A percentile compares a stretch with the other conserved stretches of the same genome.
These are phyloP conservation scores for Teinopalpus imperialis DNA, from an alignment of 2,888 invertebrate genomes.

Conservation along the genomic window DNA sequence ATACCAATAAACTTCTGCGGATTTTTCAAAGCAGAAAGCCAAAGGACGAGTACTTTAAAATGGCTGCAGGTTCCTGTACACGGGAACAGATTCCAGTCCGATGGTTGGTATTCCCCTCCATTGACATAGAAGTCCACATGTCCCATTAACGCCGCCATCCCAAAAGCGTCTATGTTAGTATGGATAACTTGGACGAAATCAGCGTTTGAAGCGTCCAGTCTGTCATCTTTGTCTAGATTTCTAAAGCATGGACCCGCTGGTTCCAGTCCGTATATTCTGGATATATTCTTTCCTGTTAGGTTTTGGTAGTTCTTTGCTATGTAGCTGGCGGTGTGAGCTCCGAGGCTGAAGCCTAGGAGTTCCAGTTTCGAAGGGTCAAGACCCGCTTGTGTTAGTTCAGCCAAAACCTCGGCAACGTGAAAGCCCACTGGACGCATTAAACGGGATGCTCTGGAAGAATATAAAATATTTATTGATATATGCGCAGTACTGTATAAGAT, in stretches of 20 bases:
- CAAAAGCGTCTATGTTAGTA: constrained; percentile 72
- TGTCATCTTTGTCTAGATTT: constrained; percentile 44
- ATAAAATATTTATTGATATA: too few species aligned
- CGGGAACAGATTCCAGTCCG: constrained; percentile 56
- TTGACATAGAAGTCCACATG: constrained; percentile 71
- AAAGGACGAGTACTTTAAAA: constrained; percentile 56
- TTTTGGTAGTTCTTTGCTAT: constrained; percentile 60
- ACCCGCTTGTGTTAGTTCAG: constrained; percentile 52
- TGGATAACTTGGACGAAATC: constrained; percentile 71
- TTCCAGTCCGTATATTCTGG: constrained; percentile 63
- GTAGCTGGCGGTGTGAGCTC: constrained; percentile 66
- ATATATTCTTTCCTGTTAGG: constrained; percentile 59
- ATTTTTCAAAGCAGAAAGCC: constrained; percentile 58
- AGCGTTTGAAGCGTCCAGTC: constrained; percentile 59
- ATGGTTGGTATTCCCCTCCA: constrained; percentile 71
- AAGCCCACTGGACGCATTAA: constrained; percentile 73
- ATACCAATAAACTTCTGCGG: constrained; percentile 61
- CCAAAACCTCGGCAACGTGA: constrained; percentile 63
- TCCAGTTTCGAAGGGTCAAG: constrained; percentile 60
- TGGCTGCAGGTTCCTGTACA: constrained; percentile 70
- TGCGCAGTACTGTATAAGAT: too few species aligned
- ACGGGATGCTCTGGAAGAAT: constrained; percentile 58
- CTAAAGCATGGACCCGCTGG: constrained; percentile 73
- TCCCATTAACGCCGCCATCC: constrained; percentile 69
- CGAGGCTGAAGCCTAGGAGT: constrained; percentile 68